A percentile compares a stretch with the other conserved stretches of the same genome.
Evolutionary conservation across 53 echinoderm and acorn worm genomes (phyloP).

Genomic region (Henricia sp.): DNA sequence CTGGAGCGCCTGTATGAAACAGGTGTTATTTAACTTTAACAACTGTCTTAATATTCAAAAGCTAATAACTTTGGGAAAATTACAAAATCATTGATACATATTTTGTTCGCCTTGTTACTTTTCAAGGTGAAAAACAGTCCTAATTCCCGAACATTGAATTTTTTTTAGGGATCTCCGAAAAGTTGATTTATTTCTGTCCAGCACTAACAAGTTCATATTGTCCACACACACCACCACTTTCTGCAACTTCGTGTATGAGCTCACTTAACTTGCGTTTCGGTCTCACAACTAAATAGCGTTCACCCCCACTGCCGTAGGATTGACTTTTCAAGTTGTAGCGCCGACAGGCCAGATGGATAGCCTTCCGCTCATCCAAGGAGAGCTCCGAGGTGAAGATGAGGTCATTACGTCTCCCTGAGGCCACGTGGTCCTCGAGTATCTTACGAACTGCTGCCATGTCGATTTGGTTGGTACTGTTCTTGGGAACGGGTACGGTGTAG

Average conservation of each 20-base stretch:
- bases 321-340: constrained; percentile 66
- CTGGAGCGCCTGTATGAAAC: no score
- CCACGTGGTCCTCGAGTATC: constrained; percentile 60
- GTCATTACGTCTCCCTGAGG: constrained; percentile 56
- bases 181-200: background rate
- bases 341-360: constrained; percentile 31
- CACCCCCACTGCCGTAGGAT: constrained; percentile 61
- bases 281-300: constrained; percentile 47
- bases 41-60: no score
- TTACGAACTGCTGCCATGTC: constrained; percentile 41
- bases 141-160: background rate
- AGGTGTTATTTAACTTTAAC: no score
- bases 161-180: background rate
- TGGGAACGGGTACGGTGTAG: constrained; percentile 1
- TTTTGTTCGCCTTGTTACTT: no score
- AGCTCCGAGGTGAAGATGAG: constrained; percentile 70
- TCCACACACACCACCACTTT: constrained; percentile 67
- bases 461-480: constrained; percentile 46
- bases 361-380: constrained; percentile 62
- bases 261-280: constrained; percentile 50
- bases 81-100: no score
- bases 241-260: constrained; percentile 57
- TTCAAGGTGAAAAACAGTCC: no score
- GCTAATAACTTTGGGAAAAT: no score
- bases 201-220: constrained; percentile 60